A percentile compares a stretch with the other conserved stretches of the same genome.
phyloP scores from a whole-genome alignment of 2,113 vertebrate species.

The Microtus pennsylvanicus region DNA sequence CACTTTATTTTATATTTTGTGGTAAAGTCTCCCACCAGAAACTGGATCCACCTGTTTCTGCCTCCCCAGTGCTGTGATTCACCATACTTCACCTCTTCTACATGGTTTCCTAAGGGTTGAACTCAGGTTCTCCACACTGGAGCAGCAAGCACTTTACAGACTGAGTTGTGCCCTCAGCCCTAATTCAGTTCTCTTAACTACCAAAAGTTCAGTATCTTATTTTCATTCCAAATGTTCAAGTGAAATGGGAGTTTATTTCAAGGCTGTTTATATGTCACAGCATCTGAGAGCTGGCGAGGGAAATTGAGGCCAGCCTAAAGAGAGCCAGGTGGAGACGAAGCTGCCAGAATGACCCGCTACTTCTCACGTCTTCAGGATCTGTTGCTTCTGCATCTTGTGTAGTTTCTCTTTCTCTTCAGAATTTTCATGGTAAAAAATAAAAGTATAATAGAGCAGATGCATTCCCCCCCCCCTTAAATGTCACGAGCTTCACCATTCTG shows the following conservation, averaged over 20 bases:
- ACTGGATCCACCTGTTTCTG: background rate
- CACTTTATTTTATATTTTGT: background rate
- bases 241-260: slow-evolving; percentile 24
- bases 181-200: background rate
- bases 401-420: background rate
- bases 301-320: background rate
- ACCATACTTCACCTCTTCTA: too few species aligned
- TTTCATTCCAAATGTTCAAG: background rate
- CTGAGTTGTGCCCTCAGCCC: too few species aligned
- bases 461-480: background rate
- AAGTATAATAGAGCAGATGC: background rate
- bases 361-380: background rate
- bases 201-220: background rate
- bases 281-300: background rate
- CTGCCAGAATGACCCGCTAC: background rate
- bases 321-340: background rate
- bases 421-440: slow-evolving; percentile 25
- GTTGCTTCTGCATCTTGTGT: background rate
- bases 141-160: background rate
- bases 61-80: background rate
- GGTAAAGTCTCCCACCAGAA: background rate
- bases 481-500: background rate
- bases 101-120: background rate
- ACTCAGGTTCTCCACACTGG: too few species aligned
- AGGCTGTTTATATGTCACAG: background rate